Evolutionary conservation across 1,140 invertebrate species (phyloP).

Genomic region (Elymnias hypermnestra): DNA sequence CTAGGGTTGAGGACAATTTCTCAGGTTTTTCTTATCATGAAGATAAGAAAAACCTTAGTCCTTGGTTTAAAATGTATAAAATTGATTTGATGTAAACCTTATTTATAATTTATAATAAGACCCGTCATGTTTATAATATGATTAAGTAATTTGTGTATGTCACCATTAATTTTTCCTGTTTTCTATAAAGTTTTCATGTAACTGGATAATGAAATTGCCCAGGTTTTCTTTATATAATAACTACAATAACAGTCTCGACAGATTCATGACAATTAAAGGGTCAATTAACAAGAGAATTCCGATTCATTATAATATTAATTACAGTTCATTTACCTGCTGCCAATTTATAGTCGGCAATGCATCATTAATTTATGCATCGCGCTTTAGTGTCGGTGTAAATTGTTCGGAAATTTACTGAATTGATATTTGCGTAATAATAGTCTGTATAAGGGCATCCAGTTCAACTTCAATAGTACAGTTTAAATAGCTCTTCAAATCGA

Average conservation of each 20-base stretch:
- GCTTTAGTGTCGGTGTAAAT: constrained; percentile 11
- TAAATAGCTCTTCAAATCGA: no score
- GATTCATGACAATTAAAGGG: not conserved
- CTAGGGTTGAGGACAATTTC: no score
- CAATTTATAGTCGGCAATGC: constrained; percentile 10
- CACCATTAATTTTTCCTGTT: no score
- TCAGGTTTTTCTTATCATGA: no score
- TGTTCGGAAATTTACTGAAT: constrained; percentile 8
- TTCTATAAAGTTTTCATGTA: no score
- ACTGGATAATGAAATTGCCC: no score
- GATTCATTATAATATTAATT: constrained; percentile 16
- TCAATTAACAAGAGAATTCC: constrained; percentile 2
- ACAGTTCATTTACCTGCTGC: constrained; percentile 12
- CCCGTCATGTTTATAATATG: no score
- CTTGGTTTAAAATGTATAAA: no score
- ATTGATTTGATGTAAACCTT: no score
- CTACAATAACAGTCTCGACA: not conserved
- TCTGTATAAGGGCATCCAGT: not conserved
- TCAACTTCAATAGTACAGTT: not conserved
- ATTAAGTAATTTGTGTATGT: no score
- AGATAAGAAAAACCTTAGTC: no score
- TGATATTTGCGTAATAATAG: constrained; percentile 6
- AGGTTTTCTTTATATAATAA: not conserved
- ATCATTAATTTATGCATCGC: constrained; percentile 11
- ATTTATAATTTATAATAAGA: no score